phyloP scores from a whole-genome alignment of 2,888 invertebrate genomes.

The Pyrrhosoma nymphula region DNA sequence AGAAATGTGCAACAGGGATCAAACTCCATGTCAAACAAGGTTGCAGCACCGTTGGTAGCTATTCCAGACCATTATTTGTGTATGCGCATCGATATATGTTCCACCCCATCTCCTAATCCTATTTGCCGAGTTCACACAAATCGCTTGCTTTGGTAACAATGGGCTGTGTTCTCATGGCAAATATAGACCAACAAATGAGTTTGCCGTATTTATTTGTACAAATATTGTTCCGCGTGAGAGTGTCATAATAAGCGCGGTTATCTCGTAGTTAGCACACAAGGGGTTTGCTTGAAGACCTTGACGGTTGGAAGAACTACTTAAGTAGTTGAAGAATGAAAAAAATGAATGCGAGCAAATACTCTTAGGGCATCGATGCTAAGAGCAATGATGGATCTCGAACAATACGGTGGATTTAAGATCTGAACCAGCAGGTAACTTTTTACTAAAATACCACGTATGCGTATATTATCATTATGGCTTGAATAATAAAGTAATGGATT shows the following conservation, averaged over 20 bases:
- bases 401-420: no score
- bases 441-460: no score
- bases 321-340: no score
- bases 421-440: no score
- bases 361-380: no score
- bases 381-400: no score
- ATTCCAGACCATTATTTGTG: not conserved
- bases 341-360: no score
- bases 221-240: not conserved
- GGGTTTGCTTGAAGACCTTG: not conserved
- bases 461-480: no score
- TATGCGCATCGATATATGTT: not conserved
- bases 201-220: slow-evolving; percentile 2
- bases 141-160: slow-evolving; percentile 21
- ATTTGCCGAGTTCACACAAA: slow-evolving; percentile 3
- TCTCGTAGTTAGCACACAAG: not conserved
- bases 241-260: not conserved
- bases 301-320: not conserved
- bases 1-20: not conserved
- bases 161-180: not conserved
- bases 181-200: slow-evolving; percentile 31
- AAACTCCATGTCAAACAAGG: not conserved
- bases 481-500: no score
- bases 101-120: not conserved
- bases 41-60: not conserved